phyloP scores from a whole-genome alignment of 1,140 invertebrate genomes.

The Listronotus bonariensis region DNA sequence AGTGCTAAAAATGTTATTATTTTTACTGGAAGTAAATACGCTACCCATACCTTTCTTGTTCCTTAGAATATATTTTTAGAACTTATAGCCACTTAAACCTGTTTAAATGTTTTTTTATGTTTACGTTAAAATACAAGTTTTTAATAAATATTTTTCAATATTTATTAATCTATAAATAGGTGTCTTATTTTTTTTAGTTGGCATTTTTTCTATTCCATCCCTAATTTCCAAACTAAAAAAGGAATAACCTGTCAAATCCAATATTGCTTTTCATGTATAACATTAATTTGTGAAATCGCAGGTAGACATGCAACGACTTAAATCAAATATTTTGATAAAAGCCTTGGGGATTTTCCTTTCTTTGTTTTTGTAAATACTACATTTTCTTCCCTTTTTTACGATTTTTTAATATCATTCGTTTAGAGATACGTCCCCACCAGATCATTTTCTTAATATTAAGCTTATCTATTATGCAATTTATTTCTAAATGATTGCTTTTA shows the following conservation, averaged over 20 bases:
- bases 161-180: no score
- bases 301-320: conserved; percentile 15
- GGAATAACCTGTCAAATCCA: conserved; percentile 25
- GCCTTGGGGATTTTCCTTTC: conserved; percentile 2
- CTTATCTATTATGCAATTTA: neutral
- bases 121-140: no score
- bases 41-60: no score
- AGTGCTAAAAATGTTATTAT: no score
- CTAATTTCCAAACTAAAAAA: neutral
- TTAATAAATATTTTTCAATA: no score
- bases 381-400: conserved; percentile 6
- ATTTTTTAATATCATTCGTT: neutral
- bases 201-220: neutral
- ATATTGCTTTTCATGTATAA: conserved; percentile 28
- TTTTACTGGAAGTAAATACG: no score
- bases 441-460: neutral
- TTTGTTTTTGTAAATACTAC: conserved; percentile 16
- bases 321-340: conserved; percentile 28
- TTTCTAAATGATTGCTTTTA: neutral
- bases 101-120: no score
- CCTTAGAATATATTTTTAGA: no score
- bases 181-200: no score
- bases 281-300: conserved; percentile 30
- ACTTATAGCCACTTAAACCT: no score
- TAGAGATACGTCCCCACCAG: no score